Base-by-base conservation (phyloP, 2,888 invertebrate genomes). In the Pandemis heparana region DNA sequence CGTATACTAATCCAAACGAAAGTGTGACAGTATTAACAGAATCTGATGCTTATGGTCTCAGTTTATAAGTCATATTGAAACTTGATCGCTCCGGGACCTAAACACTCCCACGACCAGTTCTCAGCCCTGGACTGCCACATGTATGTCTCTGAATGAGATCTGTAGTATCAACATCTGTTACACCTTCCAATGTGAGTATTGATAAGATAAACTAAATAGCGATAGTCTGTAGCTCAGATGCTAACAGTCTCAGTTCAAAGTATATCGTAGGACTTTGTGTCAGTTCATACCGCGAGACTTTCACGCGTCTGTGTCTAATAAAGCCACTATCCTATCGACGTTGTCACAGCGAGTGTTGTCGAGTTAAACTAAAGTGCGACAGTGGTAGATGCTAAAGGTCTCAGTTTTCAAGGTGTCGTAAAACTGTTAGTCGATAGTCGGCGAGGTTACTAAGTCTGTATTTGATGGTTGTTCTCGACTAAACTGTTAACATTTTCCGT, bases 101-200 rank as follows among this genome's bases (percentile, higher is more conserved):
- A 98, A 92, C 97, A 95, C 10, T 96, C 77, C 97, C 98, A 9
- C 98, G 98, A 0, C 95, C 95, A 96, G 72, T 98, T 98, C 87
- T 96, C 97, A 1, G 96, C 97, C 73, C 90, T 96, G n/a, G 96
- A 97, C 3, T 98, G 98, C 87, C 97, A 97, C 85, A 97, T 98
- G 4, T 97, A 97, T 79, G 97, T 98, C 10, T 98, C 98, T 77
- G 98, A 98, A 88, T 98, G 98, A 2, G 98, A 97, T 4, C 97
- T 97, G 41, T 4, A 43, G 43, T 51, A 97, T 98, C 75, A 98
- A 98, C 83, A 0, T 97, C 97, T 0, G 97, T 98, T 6, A 96
- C 96, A 0, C 97, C 97, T 10, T 96, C 98, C 16, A 96, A 96
- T 79, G 97, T 96, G 83, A 95, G 87, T 43, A n/a, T 53, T 48